A percentile compares a stretch with the other conserved stretches of the same genome.
These are phyloP conservation scores for Peromyscus maniculatus DNA, from an alignment of 2,113 vertebrate species.

Conservation along the genomic window DNA sequence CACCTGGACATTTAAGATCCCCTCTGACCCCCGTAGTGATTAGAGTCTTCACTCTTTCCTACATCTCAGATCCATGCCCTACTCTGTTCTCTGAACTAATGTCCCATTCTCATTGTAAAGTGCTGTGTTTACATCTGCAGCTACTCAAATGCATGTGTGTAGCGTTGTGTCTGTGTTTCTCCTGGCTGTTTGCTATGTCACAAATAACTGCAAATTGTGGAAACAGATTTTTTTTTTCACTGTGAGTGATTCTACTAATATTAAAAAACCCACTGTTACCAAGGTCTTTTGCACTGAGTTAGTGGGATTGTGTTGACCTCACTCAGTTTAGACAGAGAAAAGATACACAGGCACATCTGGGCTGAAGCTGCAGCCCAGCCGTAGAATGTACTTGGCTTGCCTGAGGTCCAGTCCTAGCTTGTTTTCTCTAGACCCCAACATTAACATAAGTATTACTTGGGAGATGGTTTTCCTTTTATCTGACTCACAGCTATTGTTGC, in stretches of 20 bases:
- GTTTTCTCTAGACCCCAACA: background rate
- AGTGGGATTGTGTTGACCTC: constrained; percentile 22
- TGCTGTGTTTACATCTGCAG: constrained; percentile 24
- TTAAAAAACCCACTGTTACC: background rate
- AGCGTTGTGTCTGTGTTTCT: constrained; percentile 29
- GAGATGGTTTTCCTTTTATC: background rate
- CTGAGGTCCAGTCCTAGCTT: background rate
- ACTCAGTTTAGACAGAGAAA: background rate
- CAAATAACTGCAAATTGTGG: constrained; percentile 40
- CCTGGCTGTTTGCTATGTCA: constrained; percentile 62
- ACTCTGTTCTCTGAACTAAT: background rate
- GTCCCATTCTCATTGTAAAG: background rate
- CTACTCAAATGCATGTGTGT: constrained; percentile 30
- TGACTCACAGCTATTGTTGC: background rate
- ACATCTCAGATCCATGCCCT: background rate
- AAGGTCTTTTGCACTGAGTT: background rate
- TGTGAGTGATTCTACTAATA: constrained; percentile 51
- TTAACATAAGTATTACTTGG: background rate
- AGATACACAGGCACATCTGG: background rate
- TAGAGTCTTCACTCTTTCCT: background rate
- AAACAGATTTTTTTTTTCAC: background rate
- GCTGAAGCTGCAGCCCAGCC: background rate
- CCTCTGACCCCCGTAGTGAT: background rate
- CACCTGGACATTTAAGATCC: background rate
- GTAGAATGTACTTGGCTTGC: background rate